phyloP scores from a whole-genome alignment of 2,797 vertebrate genomes.

The Scolopax bukidnonensis region DNA sequence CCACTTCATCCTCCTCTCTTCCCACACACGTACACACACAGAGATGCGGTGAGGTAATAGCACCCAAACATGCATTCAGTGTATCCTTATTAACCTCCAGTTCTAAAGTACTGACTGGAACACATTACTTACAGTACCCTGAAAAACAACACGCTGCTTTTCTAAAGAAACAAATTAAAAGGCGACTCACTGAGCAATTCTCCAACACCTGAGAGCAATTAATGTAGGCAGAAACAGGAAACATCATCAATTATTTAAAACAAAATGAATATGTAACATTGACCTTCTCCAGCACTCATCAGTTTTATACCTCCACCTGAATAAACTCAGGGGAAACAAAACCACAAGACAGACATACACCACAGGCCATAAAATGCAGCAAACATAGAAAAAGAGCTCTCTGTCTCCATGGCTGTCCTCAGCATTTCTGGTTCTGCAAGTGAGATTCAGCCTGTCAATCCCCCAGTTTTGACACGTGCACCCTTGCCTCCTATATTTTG shows the following conservation, averaged over 20 bases:
- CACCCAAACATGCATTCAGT: not conserved
- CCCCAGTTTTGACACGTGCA: rapidly evolving
- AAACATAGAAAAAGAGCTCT: not conserved
- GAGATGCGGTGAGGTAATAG: not conserved
- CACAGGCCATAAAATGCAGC: not conserved
- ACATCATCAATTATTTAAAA: conserved; percentile 82
- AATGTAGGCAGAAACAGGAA: conserved; percentile 78
- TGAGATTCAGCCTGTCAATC: not conserved
- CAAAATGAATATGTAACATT: conserved; percentile 79
- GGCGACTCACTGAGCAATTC: conserved; percentile 70
- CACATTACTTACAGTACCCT: conserved; percentile 28
- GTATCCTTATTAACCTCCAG: conserved; percentile 62
- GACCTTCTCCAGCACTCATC: conserved; percentile 74
- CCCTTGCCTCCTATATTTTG: not conserved
- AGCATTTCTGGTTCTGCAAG: not conserved
- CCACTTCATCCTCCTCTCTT: not conserved
- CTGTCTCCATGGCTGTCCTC: not conserved
- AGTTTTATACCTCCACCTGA: conserved; percentile 68
- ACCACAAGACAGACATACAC: not conserved
- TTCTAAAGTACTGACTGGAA: conserved; percentile 39
- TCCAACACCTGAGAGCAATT: conserved; percentile 81
- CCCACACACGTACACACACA: rapidly evolving
- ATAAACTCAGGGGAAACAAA: conserved; percentile 62
- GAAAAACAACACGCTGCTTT: conserved; percentile 49
- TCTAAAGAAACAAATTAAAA: conserved; percentile 75